Evolutionary conservation across 2,888 invertebrate genomes (phyloP).

Genomic region (Gastrophysa polygoni): DNA sequence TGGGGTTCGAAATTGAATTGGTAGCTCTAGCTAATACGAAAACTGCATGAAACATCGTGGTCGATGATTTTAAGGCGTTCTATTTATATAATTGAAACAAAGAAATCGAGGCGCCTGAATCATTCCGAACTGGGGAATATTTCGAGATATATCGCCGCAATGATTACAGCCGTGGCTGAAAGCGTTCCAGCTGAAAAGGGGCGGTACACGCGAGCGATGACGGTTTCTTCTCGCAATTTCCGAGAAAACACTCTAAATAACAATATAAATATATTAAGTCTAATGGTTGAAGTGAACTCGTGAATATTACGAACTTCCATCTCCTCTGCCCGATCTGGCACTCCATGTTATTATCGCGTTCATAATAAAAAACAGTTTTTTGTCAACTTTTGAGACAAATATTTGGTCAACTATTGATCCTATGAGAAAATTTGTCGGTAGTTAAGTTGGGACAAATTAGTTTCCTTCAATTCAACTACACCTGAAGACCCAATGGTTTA

Average conservation of each 20-base stretch:
- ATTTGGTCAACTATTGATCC: no score
- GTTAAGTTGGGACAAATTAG: no score
- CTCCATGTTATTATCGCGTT: background rate
- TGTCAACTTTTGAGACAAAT: no score
- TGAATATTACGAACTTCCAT: slow-evolving; percentile 50
- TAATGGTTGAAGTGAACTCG: slow-evolving; percentile 54
- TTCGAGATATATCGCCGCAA: slow-evolving; percentile 36
- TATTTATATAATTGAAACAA: slow-evolving; percentile 36
- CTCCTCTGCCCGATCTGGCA: no score
- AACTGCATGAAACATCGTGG: no score
- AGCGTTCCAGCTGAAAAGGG: slow-evolving; percentile 39
- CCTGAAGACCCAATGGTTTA: no score
- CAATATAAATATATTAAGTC: slow-evolving; percentile 57
- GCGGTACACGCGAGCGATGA: slow-evolving; percentile 41
- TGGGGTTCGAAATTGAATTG: no score
- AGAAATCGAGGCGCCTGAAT: slow-evolving; percentile 28
- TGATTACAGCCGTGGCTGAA: slow-evolving; percentile 41
- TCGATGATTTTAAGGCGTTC: slow-evolving; percentile 28
- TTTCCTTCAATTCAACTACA: no score
- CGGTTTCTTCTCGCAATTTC: slow-evolving; percentile 47
- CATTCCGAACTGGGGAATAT: slow-evolving; percentile 36
- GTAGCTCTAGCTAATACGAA: no score
- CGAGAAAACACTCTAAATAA: slow-evolving; percentile 54
- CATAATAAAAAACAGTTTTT: background rate
- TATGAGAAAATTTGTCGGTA: no score